Percentiles rank a stretch among this genome's conserved stretches.
These are phyloP conservation scores for Capricornis sumatraensis DNA, from an alignment of 2,113 vertebrate species.

Conservation along the genomic window DNA sequence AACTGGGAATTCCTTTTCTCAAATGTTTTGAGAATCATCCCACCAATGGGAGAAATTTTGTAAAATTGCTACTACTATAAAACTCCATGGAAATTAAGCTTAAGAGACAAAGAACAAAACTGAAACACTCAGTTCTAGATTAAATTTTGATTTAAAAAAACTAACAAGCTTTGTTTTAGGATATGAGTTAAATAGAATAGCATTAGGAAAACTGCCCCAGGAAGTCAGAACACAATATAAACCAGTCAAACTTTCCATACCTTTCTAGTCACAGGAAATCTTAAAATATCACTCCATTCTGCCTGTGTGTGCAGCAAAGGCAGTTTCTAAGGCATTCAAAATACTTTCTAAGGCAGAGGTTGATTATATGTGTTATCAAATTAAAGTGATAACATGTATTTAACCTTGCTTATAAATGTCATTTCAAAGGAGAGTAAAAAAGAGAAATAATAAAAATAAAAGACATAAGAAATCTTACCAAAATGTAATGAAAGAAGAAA, in stretches of 20 bases:
- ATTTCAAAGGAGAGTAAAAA: not conserved
- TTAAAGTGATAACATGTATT: not conserved
- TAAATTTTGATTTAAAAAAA: slow-evolving; percentile 51
- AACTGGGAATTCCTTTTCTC: not conserved
- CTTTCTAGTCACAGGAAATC: slow-evolving; percentile 81
- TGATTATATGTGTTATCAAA: not conserved
- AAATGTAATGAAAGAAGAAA: not conserved
- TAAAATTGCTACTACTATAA: not conserved
- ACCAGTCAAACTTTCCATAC: slow-evolving; percentile 79
- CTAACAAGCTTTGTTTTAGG: slow-evolving; percentile 68
- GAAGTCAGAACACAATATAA: slow-evolving; percentile 83
- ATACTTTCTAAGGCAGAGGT: not conserved
- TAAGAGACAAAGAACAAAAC: slow-evolving; percentile 63
- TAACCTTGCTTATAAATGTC: not conserved
- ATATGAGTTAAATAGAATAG: slow-evolving; percentile 69
- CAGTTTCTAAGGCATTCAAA: slow-evolving; percentile 17
- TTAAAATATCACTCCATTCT: slow-evolving; percentile 76
- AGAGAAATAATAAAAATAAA: not conserved
- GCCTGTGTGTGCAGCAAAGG: slow-evolving; percentile 40
- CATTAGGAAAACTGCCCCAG: slow-evolving; percentile 79
- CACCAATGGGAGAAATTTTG: not conserved
- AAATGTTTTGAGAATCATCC: not conserved
- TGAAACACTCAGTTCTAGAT: slow-evolving; percentile 35
- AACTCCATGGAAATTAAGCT: slow-evolving; percentile 58
- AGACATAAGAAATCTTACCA: not conserved